Base-by-base conservation (phyloP, 2,797 vertebrate genomes). In the Sebastolobus altivelis region DNA sequence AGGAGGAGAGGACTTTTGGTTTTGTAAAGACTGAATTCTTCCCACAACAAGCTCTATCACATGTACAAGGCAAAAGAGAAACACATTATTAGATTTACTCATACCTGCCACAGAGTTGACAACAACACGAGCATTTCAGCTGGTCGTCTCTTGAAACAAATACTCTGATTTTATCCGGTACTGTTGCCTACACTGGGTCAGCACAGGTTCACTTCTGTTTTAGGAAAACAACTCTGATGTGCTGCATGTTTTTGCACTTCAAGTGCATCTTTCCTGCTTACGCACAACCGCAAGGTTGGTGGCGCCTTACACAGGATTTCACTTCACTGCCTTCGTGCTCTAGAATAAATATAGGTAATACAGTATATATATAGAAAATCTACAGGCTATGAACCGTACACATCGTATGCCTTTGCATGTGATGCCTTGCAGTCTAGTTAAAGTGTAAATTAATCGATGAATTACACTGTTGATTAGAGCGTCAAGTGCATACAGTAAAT, bases 121-220 rank as follows among this genome's bases (percentile, higher is more conserved):
- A 81, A 65, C 18, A 79, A 46, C 52, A 74, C 43, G 18, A 69
- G 46, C 33, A 13, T 70, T 75, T 68, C 11, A 16, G 52, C 54
- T 56, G 1, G 22, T 16, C 16, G 37, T 37, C 66, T 84, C 46
- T 55, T 22, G 27, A 76, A 84, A 79, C 49, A 65, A 49, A 88
- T 75, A 25, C 33, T 65, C 43, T 72, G 46, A 56, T 71, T 72
- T 65, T 69, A 79, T 77, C 83, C 67, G 67, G 65, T 65, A 4
- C 76, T 35, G 60, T 67, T 80, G 71, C 71, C 68, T 61, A 79
- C 77, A 77, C 38, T 35, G 40, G 72, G 61, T 76, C 79, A 80
- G 12, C n/a, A 40, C 37, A 12, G 25, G 71, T 74, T 71, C 74
- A 62, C 14, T 43, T 68, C 54, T 66, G 52, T 62, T 81, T 83